These are phyloP conservation scores for Pseudococcus viburni DNA, from an alignment of 2,888 invertebrate genomes.

Conservation along the genomic window DNA sequence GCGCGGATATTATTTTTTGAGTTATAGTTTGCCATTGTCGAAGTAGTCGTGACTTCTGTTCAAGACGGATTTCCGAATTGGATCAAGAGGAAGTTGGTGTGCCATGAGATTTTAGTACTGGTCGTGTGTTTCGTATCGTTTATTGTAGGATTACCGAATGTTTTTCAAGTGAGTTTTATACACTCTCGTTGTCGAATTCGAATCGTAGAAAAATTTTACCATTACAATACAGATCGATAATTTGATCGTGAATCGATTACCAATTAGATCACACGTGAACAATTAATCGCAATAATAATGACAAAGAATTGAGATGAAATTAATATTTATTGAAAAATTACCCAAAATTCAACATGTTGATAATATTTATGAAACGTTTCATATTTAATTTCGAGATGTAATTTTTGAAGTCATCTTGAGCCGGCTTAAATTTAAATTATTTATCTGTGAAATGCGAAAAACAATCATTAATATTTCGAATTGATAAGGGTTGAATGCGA, in stretches of 20 bases:
- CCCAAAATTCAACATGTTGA: slow-evolving; percentile 26
- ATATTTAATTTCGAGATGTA: neutral
- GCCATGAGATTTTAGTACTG: slow-evolving; percentile 89
- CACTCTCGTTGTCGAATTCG: neutral
- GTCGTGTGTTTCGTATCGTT: slow-evolving; percentile 87
- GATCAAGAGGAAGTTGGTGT: slow-evolving; percentile 85
- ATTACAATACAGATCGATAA: neutral
- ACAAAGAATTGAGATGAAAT: neutral
- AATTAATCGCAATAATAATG: too few species aligned
- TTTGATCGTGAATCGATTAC: neutral
- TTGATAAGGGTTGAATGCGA: neutral
- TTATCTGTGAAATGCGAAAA: neutral
- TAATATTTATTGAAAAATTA: neutral
- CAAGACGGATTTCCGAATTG: slow-evolving; percentile 93
- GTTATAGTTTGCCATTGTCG: slow-evolving; percentile 91
- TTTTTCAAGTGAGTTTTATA: slow-evolving; percentile 78
- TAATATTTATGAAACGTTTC: neutral
- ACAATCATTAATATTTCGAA: neutral
- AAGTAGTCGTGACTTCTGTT: slow-evolving; percentile 93
- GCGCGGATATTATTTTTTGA: slow-evolving; percentile 66
- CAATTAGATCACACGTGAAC: neutral
- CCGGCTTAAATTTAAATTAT: neutral
- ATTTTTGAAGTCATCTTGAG: neutral
- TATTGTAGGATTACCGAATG: slow-evolving; percentile 88
- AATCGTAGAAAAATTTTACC: neutral